A percentile compares a stretch with the other conserved stretches of the same genome.
Evolutionary conservation across 2,113 vertebrate genomes (phyloP).

Genomic region (Rhombomys opimus): DNA sequence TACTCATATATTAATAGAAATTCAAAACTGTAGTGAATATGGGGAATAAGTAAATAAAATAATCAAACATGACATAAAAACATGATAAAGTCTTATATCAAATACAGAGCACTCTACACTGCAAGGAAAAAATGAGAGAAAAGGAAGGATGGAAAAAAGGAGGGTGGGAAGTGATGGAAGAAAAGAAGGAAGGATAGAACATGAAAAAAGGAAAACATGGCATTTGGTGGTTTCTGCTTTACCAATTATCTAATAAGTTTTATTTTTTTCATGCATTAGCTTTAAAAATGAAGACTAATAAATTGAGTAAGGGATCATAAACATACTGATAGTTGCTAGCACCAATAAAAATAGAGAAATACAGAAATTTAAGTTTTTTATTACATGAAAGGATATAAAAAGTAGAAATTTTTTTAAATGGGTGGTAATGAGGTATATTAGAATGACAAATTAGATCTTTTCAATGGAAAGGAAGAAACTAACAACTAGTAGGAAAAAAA

Average conservation of each 20-base stretch:
- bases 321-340: not conserved
- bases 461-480: slow-evolving; percentile 1
- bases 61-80: not conserved
- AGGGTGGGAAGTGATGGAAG: not conserved
- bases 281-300: slow-evolving; percentile 34
- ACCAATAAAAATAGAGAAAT: slow-evolving; percentile 19
- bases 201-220: not conserved
- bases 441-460: not conserved
- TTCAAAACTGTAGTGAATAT: not conserved
- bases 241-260: not conserved
- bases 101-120: not conserved
- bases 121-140: not conserved
- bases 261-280: not conserved
- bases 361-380: not conserved
- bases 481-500: not conserved
- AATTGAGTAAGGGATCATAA: not conserved
- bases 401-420: not conserved
- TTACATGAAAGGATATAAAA: not conserved
- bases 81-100: not conserved
- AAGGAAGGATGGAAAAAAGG: not conserved
- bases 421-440: not conserved
- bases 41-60: not conserved
- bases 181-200: not conserved
- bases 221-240: not conserved
- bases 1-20: not conserved